Percentiles rank a stretch among this genome's conserved stretches.
Evolutionary conservation across 2,888 invertebrate species (phyloP).

Genomic region (Artemia sinica): DNA sequence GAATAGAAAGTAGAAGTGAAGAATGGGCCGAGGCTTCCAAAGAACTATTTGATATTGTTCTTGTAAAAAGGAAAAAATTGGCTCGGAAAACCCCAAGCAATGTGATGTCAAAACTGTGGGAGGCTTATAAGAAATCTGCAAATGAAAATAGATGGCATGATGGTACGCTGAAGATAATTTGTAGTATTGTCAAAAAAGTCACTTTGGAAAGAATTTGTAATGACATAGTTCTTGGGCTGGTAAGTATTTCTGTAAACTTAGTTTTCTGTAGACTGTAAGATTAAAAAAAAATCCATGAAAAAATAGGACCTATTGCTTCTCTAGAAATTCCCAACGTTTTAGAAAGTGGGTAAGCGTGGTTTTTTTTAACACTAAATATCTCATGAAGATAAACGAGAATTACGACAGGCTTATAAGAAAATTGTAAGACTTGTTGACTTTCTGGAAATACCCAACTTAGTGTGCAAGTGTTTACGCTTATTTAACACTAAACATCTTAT

Average conservation of each 20-base stretch:
- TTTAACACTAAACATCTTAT: too few relatives aligned
- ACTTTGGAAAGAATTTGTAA: neutral
- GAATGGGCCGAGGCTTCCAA: conserved; percentile 1
- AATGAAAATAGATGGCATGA: neutral
- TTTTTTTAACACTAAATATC: too few relatives aligned
- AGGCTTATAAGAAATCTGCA: conserved; percentile 5
- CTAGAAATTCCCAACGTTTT: too few relatives aligned
- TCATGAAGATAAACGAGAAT: too few relatives aligned
- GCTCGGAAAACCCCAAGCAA: neutral
- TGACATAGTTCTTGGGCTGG: neutral
- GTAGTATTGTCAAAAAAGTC: neutral
- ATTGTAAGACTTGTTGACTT: too few relatives aligned
- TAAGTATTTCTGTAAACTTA: neutral
- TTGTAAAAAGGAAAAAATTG: neutral
- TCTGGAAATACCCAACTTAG: too few relatives aligned
- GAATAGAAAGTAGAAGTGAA: neutral
- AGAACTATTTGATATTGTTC: neutral
- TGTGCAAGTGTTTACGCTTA: too few relatives aligned
- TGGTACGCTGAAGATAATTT: neutral
- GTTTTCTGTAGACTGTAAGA: neutral
- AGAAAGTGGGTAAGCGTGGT: too few relatives aligned
- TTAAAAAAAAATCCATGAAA: too few relatives aligned
- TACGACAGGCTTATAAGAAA: too few relatives aligned
- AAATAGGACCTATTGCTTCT: too few relatives aligned
- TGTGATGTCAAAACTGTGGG: neutral